Percentiles rank a stretch among this genome's conserved stretches.
These are phyloP conservation scores for Passer domesticus DNA, from an alignment of 2,113 vertebrate species.

Conservation along the genomic window DNA sequence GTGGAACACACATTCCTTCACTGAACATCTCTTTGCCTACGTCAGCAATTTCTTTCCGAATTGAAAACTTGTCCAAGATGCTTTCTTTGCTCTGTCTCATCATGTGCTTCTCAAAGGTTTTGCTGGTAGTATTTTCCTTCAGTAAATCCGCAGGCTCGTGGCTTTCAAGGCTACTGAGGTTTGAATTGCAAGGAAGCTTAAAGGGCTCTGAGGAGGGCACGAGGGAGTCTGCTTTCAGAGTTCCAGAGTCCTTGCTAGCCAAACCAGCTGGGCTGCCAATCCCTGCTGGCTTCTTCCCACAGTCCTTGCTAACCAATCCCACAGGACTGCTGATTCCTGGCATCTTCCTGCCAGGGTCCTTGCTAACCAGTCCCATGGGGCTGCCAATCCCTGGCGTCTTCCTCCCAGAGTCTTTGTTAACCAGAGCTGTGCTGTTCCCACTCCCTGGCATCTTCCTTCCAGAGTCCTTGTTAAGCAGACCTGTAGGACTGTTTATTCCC, in stretches of 20 bases:
- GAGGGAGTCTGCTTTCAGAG: conserved; percentile 66
- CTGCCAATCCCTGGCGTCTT: conserved; percentile 65
- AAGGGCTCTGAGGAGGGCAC: conserved; percentile 66
- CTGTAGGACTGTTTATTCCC: conserved; percentile 50
- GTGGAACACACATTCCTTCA: conserved; percentile 65
- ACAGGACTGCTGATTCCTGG: conserved; percentile 57
- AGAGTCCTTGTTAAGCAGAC: conserved; percentile 66
- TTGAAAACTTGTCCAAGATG: conserved; percentile 73
- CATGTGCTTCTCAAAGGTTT: conserved; percentile 74
- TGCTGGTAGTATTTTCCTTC: conserved; percentile 69
- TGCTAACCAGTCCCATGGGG: conserved; percentile 68
- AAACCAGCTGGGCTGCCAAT: conserved; percentile 34
- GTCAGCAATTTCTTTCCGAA: conserved; percentile 71
- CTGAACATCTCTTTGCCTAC: conserved; percentile 71
- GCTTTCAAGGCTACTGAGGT: conserved; percentile 60
- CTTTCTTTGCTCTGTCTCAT: conserved; percentile 74
- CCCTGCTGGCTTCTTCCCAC: conserved; percentile 72
- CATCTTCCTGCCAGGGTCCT: conserved; percentile 73
- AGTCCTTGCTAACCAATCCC: conserved; percentile 73
- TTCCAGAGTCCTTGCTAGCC: conserved; percentile 68
- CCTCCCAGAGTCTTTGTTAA: conserved; percentile 73
- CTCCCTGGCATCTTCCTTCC: conserved; percentile 59
- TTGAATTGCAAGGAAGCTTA: conserved; percentile 69
- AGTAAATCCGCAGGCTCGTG: conserved; percentile 62
- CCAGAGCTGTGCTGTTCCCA: conserved; percentile 36